phyloP scores from a whole-genome alignment of 2,797 vertebrate species.

The Aulostomus chinensis region DNA sequence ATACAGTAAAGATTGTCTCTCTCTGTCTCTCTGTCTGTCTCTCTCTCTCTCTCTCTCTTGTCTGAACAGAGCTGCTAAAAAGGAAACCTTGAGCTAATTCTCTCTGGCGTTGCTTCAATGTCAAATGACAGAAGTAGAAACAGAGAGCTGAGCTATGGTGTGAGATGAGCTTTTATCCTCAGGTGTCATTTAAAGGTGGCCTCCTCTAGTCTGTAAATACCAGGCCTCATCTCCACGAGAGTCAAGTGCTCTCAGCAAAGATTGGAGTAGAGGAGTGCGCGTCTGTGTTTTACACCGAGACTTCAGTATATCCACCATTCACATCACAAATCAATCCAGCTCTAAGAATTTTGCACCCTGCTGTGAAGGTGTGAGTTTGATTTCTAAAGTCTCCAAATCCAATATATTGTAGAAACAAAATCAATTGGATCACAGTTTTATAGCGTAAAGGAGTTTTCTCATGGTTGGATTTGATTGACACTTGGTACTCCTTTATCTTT shows the following conservation, averaged over 20 bases:
- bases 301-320: slow-evolving; percentile 8
- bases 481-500: slow-evolving; percentile 20
- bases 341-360: slow-evolving; percentile 5
- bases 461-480: slow-evolving; percentile 49
- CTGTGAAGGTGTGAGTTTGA: slow-evolving; percentile 8
- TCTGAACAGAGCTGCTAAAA: slow-evolving; percentile 40
- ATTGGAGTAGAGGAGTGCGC: slow-evolving; percentile 30
- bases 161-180: slow-evolving; percentile 67
- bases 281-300: slow-evolving; percentile 29
- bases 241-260: slow-evolving; percentile 44
- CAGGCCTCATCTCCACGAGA: slow-evolving; percentile 40
- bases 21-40: slow-evolving; percentile 49
- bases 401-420: slow-evolving; percentile 33
- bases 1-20: slow-evolving; percentile 53
- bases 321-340: slow-evolving; percentile 46
- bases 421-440: slow-evolving; percentile 28
- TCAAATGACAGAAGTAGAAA: slow-evolving; percentile 57
- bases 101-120: slow-evolving; percentile 53
- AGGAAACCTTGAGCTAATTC: slow-evolving; percentile 41
- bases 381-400: slow-evolving; percentile 40
- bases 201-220: slow-evolving; percentile 51
- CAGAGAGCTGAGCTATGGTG: slow-evolving; percentile 48
- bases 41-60: slow-evolving; percentile 42
- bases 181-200: slow-evolving; percentile 59
- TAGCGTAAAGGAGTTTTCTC: slow-evolving; percentile 40